Evolutionary conservation across 2,888 invertebrate genomes (phyloP), one percentile per base, ranked within the genome.

Genomic region (Glaucopsyche alexis): DNA sequence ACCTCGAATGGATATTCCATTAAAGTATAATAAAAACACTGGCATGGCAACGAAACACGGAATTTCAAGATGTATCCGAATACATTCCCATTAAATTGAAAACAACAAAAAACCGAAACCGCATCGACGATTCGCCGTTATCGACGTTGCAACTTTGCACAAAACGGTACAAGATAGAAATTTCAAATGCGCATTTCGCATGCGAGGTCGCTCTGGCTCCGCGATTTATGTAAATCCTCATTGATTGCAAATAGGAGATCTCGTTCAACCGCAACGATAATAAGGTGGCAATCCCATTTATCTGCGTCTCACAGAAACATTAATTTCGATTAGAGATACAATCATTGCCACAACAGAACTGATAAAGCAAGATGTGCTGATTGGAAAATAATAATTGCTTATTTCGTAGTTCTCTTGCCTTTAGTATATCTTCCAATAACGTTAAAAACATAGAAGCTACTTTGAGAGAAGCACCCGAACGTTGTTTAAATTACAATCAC

Each of bases 241-340:
- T 89, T 91, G 85, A 91, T 91, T 91, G 90, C 87, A 91, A 91
- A 91, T 91, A 82, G 81, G 84, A 78, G 82, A 87, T 86, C 84
- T 84, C 82, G 82, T 84, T 80, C 82, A 82, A 80, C 80, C 80
- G 80, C 76, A 79, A 80, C 60, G 81, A 81, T 83, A 82, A 85
- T 83, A 82, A 85, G 84, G 84, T 79, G 81, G 83, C 81, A 78
- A 80, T 79, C 75, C 77, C 78, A 81, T 74, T 77, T 76, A 78
- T 78, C 80, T 75, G 77, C 19, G 55, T 77, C 64, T 64, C 71
- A 75, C 76, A 77, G 76, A 78, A 74, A 72, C 75, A 77, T 76
- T 49, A 13, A 49, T 69, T 69, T 47, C 13, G 69, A 19, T 29
- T 14, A 49, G 8, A 29, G 49, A 49, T 29, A 69, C 13, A 14